A percentile compares a stretch with the other conserved stretches of the same genome.
Evolutionary conservation across 92 coral and sea anemone species (phyloP).

Genomic region (Zoanthus sociatus): DNA sequence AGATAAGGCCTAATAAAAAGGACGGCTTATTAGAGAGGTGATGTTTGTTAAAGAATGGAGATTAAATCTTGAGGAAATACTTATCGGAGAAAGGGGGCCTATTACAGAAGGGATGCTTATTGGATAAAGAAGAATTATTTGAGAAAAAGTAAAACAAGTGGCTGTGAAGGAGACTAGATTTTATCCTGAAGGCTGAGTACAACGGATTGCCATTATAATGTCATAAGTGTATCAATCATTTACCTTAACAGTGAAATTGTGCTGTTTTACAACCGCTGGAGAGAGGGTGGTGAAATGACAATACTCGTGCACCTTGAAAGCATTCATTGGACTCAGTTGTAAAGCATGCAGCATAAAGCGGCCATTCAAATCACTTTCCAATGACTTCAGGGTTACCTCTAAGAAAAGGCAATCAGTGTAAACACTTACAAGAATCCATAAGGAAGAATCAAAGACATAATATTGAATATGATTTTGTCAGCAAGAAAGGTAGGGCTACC

Average conservation of each 20-base stretch:
- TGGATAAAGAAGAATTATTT: no score
- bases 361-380: constrained; percentile 64
- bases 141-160: no score
- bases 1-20: no score
- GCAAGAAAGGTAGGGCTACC: background rate
- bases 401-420: background rate
- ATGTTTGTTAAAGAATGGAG: no score
- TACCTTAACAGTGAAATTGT: constrained; percentile 80
- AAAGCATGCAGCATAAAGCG: constrained; percentile 88
- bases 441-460: background rate
- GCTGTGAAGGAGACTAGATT: no score
- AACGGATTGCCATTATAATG: no score
- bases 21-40: no score
- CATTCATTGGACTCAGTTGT: constrained; percentile 79
- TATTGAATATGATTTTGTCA: background rate
- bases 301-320: constrained; percentile 86
- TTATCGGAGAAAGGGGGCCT: no score
- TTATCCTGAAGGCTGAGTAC: no score
- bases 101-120: no score
- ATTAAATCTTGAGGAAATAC: no score
- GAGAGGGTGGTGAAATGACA: constrained; percentile 77
- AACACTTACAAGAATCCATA: background rate
- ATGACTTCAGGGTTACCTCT: constrained; percentile 79
- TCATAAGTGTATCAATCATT: background rate
- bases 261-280: constrained; percentile 68